A percentile compares a stretch with the other conserved stretches of the same genome.
Conservation (phyloP, 2,113 vertebrate genomes). For the Etheostoma cragini region DNA sequence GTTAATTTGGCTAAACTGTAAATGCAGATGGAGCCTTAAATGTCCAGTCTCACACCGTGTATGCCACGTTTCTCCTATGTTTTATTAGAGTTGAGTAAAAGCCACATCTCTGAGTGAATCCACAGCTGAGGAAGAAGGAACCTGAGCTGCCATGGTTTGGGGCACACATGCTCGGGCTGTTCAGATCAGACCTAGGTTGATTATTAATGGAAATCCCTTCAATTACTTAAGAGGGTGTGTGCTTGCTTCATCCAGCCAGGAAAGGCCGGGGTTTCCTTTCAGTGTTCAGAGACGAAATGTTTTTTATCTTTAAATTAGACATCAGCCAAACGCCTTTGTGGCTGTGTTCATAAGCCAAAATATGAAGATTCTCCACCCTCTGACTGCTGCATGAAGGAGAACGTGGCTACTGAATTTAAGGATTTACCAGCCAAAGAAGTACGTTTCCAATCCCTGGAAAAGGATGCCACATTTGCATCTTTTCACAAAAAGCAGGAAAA, state of each 20-base stretch:
- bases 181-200: slow-evolving; percentile 51
- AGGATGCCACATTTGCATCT: not conserved
- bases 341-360: too few species aligned
- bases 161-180: not conserved
- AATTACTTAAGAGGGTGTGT: slow-evolving; percentile 46
- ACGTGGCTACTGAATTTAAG: not conserved
- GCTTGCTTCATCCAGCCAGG: slow-evolving; percentile 16
- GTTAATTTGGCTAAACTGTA: not conserved
- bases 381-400: too few species aligned
- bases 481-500: not conserved
- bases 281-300: not conserved
- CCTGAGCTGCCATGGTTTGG: slow-evolving; percentile 22
- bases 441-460: not conserved
- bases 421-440: slow-evolving; percentile 31
- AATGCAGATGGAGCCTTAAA: slow-evolving; percentile 16
- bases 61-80: slow-evolving; percentile 4
- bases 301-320: slow-evolving; percentile 8
- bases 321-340: not conserved
- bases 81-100: not conserved
- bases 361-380: too few species aligned
- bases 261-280: slow-evolving; percentile 31
- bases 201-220: slow-evolving; percentile 71
- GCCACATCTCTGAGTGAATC: slow-evolving; percentile 3
- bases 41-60: not conserved
- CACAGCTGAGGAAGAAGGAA: slow-evolving; percentile 17